phyloP scores from a whole-genome alignment of 2,888 invertebrate species.

The Caenorhabditis zanzibari region DNA sequence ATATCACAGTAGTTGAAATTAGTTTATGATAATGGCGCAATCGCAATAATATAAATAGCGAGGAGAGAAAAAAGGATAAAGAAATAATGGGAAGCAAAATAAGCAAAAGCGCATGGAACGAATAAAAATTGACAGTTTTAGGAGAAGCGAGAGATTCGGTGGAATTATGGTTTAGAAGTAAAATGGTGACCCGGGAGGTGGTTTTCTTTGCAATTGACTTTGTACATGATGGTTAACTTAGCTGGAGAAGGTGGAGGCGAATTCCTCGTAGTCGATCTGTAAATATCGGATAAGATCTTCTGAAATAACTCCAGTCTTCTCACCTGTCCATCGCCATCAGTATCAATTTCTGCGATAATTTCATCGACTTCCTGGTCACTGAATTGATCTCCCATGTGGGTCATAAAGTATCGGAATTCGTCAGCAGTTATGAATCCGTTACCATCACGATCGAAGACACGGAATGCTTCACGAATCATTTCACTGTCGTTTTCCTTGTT shows the following conservation, averaged over 20 bases:
- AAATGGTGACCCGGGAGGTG: slow-evolving; percentile 51
- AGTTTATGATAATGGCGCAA: slow-evolving; percentile 41
- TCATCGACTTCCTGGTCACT: slow-evolving; percentile 83
- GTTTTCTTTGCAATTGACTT: slow-evolving; percentile 8
- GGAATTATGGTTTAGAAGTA: slow-evolving; percentile 58
- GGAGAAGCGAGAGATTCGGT: slow-evolving; percentile 43
- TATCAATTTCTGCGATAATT: slow-evolving; percentile 83
- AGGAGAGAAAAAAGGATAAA: too few relatives aligned
- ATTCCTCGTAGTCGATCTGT: slow-evolving; percentile 83
- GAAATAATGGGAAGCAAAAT: not conserved
- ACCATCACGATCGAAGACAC: slow-evolving; percentile 83
- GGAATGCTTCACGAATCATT: slow-evolving; percentile 83
- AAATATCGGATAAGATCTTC: slow-evolving; percentile 42
- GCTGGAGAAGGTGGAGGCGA: slow-evolving; percentile 76
- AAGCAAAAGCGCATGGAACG: not conserved
- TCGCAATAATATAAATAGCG: not conserved
- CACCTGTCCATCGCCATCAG: slow-evolving; percentile 83
- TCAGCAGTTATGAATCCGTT: slow-evolving; percentile 83
- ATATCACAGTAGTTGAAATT: slow-evolving; percentile 43
- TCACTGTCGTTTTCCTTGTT: slow-evolving; percentile 84
- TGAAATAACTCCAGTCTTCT: not conserved
- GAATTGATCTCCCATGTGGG: slow-evolving; percentile 83
- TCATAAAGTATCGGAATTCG: slow-evolving; percentile 84
- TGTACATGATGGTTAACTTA: slow-evolving; percentile 54
- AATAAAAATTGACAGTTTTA: not conserved